A percentile compares a stretch with the other conserved stretches of the same genome.
Evolutionary conservation across 92 coral and sea anemone genomes (phyloP).

Genomic region (Scolanthus callimorphus): DNA sequence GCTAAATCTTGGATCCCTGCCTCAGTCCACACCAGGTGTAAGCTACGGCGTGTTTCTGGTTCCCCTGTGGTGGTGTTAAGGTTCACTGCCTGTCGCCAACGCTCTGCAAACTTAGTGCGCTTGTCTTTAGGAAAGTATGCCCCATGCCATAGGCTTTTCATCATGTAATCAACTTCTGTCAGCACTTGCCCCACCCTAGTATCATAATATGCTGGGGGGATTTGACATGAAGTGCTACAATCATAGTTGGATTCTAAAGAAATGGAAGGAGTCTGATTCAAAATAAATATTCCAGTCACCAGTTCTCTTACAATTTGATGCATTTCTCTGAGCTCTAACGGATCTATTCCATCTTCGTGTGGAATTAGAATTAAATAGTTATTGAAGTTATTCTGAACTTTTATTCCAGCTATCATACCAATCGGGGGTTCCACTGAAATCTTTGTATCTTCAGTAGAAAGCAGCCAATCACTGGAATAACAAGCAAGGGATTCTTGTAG

Average conservation of each 20-base stretch:
- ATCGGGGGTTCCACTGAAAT: conserved; percentile 85
- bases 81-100: conserved; percentile 98
- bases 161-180: conserved; percentile 91
- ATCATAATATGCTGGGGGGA: conserved; percentile 94
- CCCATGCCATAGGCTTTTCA: conserved; percentile 99
- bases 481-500: conserved; percentile 92
- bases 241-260: conserved; percentile 86
- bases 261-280: conserved; percentile 93
- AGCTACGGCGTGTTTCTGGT: conserved; percentile 93
- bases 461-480: conserved; percentile 84
- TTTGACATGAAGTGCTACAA: conserved; percentile 88
- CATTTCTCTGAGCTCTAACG: conserved; percentile 90
- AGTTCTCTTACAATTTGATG: conserved; percentile 95
- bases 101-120: conserved; percentile 93
- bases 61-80: conserved; percentile 86
- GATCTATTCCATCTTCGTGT: conserved; percentile 74
- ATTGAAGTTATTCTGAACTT: conserved; percentile 68
- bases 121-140: conserved; percentile 97
- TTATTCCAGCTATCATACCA: conserved; percentile 87
- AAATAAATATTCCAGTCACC: conserved; percentile 76
- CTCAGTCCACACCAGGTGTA: conserved; percentile 95
- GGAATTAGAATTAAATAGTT: conserved; percentile 85
- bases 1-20: conserved; percentile 94
- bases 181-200: conserved; percentile 95
- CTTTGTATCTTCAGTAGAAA: conserved; percentile 92